Percentiles rank a stretch among this genome's conserved stretches.
These are phyloP conservation scores for Micromussa lordhowensis DNA, from an alignment of 92 coral and sea anemone genomes.

Conservation along the genomic window DNA sequence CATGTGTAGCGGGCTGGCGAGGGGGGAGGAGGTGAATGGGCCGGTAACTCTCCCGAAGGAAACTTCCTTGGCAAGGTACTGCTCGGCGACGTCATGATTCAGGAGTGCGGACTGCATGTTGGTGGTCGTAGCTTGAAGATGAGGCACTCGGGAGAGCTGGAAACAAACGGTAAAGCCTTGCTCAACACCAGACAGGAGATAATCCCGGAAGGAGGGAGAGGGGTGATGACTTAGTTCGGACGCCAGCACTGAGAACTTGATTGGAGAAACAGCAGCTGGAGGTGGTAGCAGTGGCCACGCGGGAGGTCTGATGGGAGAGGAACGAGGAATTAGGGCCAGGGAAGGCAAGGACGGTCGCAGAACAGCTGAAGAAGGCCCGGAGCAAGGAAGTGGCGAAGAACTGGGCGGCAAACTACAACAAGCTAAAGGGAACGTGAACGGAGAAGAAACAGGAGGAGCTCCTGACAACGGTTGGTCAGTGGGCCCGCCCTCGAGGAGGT, in stretches of 20 bases:
- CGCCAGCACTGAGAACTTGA: too few relatives aligned
- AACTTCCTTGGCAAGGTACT: not conserved
- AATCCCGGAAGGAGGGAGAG: not conserved
- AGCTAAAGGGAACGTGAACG: not conserved
- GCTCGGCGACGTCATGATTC: not conserved
- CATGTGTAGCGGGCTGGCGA: not conserved
- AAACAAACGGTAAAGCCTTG: not conserved
- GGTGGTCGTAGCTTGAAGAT: not conserved
- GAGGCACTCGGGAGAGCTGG: not conserved
- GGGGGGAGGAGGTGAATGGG: not conserved
- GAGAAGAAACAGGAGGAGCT: not conserved
- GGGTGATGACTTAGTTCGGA: not conserved
- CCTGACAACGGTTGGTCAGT: not conserved
- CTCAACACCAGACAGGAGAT: too few relatives aligned
- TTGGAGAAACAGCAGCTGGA: too few relatives aligned
- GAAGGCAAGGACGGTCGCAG: too few relatives aligned
- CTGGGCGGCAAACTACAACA: not conserved
- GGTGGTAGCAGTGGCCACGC: too few relatives aligned
- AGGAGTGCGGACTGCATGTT: not conserved
- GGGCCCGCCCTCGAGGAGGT: not conserved
- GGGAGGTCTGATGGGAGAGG: too few relatives aligned
- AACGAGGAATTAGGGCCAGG: too few relatives aligned
- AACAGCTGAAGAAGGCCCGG: too few relatives aligned
- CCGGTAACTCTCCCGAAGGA: not conserved
- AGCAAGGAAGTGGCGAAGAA: not conserved